Conservation (phyloP, 2,888 invertebrate species). For the Cotesia congregata region DNA sequence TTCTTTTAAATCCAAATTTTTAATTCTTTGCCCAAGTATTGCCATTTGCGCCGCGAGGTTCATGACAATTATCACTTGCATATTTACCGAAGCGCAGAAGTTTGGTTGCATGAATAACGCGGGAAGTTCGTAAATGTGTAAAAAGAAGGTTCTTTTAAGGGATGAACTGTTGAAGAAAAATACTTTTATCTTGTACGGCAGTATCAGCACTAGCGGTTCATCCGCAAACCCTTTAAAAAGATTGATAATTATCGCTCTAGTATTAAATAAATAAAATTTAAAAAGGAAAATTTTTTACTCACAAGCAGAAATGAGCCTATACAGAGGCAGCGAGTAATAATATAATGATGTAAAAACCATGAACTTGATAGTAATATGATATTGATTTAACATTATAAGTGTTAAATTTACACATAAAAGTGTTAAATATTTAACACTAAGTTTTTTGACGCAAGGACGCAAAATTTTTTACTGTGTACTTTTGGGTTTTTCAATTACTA, state of each 20-base stretch:
- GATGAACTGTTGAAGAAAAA: slow-evolving; percentile 6
- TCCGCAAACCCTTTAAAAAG: neutral
- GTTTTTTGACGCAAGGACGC: too few species aligned
- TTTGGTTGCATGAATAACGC: neutral
- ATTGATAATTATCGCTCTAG: neutral
- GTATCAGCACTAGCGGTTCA: neutral
- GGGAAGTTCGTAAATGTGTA: slow-evolving; percentile 20
- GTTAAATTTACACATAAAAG: too few species aligned
- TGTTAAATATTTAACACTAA: too few species aligned
- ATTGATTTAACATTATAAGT: too few species aligned
- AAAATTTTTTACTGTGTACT: too few species aligned
- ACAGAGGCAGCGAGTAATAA: neutral
- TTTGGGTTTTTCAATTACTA: neutral
- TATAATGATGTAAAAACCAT: neutral
- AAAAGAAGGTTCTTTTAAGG: neutral
- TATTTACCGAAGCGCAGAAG: slow-evolving; percentile 34
- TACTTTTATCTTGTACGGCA: slow-evolving; percentile 14
- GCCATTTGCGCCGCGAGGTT: slow-evolving; percentile 42
- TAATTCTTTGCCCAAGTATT: slow-evolving; percentile 38
- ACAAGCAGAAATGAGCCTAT: neutral
- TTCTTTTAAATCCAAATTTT: slow-evolving; percentile 17
- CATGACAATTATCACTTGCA: slow-evolving; percentile 37
- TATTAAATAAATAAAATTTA: slow-evolving; percentile 1
- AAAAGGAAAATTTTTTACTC: neutral
- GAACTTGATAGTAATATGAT: neutral